A percentile compares a stretch with the other conserved stretches of the same genome.
These are phyloP conservation scores for Sycophila sp. DNA, from an alignment of 1,140 invertebrate species.

Conservation along the genomic window DNA sequence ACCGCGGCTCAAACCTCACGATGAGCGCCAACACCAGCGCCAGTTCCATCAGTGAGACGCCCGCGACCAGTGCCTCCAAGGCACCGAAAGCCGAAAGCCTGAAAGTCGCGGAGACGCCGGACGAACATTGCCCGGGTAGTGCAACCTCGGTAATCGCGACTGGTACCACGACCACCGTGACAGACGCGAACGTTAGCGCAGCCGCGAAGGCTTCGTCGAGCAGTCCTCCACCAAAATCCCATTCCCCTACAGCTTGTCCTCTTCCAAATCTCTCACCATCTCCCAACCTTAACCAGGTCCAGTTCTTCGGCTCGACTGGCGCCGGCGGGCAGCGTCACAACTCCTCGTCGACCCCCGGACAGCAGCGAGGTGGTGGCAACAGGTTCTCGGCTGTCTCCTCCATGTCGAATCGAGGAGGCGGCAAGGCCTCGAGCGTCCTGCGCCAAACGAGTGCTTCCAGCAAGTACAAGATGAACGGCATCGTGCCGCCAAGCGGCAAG, in stretches of 20 bases:
- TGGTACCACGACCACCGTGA: conserved; percentile 3
- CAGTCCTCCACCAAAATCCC: conserved; percentile 52
- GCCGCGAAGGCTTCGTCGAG: background rate
- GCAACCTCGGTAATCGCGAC: too few species aligned
- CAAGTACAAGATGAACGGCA: conserved; percentile 61
- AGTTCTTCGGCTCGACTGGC: conserved; percentile 49
- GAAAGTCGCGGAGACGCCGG: background rate
- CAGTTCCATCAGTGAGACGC: background rate
- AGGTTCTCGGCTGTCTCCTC: conserved; percentile 38
- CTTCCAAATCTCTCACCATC: conserved; percentile 57
- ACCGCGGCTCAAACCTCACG: conserved; percentile 28
- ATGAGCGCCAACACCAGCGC: background rate
- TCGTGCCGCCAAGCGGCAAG: conserved; percentile 45
- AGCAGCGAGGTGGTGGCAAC: conserved; percentile 28
- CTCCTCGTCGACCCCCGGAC: conserved; percentile 6
- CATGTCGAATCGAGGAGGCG: conserved; percentile 15
- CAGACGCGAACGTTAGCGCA: background rate
- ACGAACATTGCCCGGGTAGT: too few species aligned
- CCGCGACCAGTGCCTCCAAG: background rate
- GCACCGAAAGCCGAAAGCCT: background rate
- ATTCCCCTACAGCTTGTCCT: conserved; percentile 55
- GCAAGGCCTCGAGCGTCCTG: conserved; percentile 46
- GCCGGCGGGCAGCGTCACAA: conserved; percentile 34
- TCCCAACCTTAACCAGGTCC: conserved; percentile 59
- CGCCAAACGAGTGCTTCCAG: conserved; percentile 10